Conservation (phyloP, 1,140 invertebrate species). For the Heterodera carotae region DNA sequence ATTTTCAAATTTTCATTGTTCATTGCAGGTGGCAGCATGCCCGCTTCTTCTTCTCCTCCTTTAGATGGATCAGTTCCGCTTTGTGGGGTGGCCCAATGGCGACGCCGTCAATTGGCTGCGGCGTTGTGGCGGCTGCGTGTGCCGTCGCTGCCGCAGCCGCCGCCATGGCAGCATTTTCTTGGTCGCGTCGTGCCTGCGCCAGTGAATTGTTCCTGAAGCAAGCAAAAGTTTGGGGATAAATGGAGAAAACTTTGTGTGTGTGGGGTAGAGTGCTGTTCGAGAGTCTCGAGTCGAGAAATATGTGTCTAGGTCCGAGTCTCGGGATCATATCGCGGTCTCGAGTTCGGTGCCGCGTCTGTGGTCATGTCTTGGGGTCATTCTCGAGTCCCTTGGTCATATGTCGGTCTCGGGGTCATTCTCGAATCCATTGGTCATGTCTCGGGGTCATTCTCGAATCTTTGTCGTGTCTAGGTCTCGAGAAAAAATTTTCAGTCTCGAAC, state of each 20-base stretch:
- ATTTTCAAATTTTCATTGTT: not conserved
- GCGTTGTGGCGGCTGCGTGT: not conserved
- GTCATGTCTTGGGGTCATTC: no score
- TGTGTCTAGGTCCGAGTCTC: no score
- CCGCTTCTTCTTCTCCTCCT: slow-evolving; percentile 49
- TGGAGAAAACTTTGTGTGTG: not conserved
- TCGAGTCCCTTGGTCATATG: no score
- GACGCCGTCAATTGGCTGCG: slow-evolving; percentile 16
- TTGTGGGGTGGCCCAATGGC: slow-evolving; percentile 49
- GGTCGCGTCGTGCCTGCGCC: not conserved
- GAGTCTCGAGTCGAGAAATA: no score
- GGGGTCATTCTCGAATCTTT: no score
- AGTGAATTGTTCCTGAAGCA: slow-evolving; percentile 3
- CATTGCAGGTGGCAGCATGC: slow-evolving; percentile 45
- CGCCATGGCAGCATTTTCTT: not conserved
- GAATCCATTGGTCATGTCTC: no score
- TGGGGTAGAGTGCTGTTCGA: no score
- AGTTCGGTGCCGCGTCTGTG: no score
- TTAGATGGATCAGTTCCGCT: slow-evolving; percentile 50
- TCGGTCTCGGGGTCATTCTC: no score
- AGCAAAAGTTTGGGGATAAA: not conserved
- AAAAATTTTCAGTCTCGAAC: no score
- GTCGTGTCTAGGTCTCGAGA: no score
- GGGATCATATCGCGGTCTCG: no score
- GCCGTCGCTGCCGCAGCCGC: not conserved